Conservation (phyloP, 2,797 vertebrate species). For the Spea hammondii region DNA sequence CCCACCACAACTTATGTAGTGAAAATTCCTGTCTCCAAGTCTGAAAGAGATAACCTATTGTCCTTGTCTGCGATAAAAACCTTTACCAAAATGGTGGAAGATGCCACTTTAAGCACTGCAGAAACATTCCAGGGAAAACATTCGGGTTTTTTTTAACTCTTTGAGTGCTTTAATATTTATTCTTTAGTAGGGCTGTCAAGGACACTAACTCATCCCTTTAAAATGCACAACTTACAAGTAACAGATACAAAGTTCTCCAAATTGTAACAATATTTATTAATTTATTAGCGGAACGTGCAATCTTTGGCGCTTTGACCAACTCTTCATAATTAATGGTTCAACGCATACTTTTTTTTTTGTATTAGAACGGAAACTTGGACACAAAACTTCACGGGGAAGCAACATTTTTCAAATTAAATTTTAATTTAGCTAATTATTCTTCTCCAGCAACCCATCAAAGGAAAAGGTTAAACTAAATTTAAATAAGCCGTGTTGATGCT, state of each 20-base stretch:
- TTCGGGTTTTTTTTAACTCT: too few relatives aligned
- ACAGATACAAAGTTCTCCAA: neutral
- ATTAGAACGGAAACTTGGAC: constrained; percentile 44
- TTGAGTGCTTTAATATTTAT: too few relatives aligned
- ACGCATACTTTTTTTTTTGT: constrained; percentile 2
- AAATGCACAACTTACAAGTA: neutral
- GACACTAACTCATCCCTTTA: too few relatives aligned
- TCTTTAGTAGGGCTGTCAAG: too few relatives aligned
- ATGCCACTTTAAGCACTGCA: too few relatives aligned
- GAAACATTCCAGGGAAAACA: too few relatives aligned
- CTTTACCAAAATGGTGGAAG: too few relatives aligned
- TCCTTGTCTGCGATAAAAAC: too few relatives aligned
- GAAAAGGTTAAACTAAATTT: constrained; percentile 71
- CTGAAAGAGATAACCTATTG: too few relatives aligned
- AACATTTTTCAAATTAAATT: constrained; percentile 67
- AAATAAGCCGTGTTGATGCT: constrained; percentile 65
- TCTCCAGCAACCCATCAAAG: constrained; percentile 58
- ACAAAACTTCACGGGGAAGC: constrained; percentile 49
- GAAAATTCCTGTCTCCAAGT: too few relatives aligned
- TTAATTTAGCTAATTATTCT: constrained; percentile 70
- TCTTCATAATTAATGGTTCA: neutral
- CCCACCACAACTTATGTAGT: too few relatives aligned
- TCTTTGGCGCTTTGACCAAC: neutral
- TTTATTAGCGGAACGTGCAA: neutral
- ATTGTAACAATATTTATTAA: neutral